A percentile compares a stretch with the other conserved stretches of the same genome.
These are phyloP conservation scores for Biston stratarius DNA, from an alignment of 2,888 invertebrate species.

Conservation along the genomic window DNA sequence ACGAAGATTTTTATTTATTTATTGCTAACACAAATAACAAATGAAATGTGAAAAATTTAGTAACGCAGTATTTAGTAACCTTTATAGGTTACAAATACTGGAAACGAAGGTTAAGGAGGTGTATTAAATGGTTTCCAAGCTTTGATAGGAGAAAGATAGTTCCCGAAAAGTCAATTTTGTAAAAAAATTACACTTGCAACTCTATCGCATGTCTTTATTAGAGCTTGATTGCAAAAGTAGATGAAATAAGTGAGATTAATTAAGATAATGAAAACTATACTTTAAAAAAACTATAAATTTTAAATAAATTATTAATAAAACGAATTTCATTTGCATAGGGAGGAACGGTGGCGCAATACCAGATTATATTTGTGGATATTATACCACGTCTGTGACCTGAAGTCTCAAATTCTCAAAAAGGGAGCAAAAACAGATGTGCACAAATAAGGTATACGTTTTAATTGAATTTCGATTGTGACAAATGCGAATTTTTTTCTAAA, in stretches of 20 bases:
- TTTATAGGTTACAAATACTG: too few relatives aligned
- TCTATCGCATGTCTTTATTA: too few relatives aligned
- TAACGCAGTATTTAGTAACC: too few relatives aligned
- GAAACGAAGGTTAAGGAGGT: too few relatives aligned
- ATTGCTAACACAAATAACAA: too few relatives aligned
- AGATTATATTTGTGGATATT: conserved; percentile 62
- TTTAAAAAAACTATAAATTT: not conserved
- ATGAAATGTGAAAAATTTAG: too few relatives aligned
- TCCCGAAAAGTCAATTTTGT: too few relatives aligned
- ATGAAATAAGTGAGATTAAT: not conserved
- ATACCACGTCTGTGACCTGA: conserved; percentile 67
- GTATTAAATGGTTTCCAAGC: too few relatives aligned
- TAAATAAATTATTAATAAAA: not conserved
- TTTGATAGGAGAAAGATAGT: too few relatives aligned
- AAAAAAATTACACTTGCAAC: too few relatives aligned
- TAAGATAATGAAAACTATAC: not conserved
- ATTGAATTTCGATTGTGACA: conserved; percentile 4
- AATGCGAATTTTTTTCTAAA: conserved; percentile 16
- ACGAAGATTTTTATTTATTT: too few relatives aligned
- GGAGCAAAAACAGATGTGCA: conserved; percentile 1
- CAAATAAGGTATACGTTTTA: conserved; percentile 22
- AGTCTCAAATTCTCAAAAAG: conserved; percentile 29
- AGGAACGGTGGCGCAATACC: conserved; percentile 82
- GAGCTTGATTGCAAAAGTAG: too few relatives aligned
- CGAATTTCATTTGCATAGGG: conserved; percentile 71